Conservation (phyloP, 2,113 vertebrate genomes). For the Bos javanicus region DNA sequence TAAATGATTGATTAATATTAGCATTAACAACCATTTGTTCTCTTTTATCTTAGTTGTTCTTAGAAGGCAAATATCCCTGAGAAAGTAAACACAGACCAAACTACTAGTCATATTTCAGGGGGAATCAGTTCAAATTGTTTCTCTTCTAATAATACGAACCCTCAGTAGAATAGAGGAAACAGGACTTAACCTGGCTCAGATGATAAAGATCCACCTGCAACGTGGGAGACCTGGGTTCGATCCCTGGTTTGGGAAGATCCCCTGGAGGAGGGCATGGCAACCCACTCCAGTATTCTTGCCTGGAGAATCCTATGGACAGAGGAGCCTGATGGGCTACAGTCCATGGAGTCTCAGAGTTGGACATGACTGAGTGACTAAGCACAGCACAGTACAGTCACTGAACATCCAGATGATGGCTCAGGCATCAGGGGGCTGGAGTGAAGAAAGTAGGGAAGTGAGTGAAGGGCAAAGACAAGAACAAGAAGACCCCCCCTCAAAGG, state of each 20-base stretch:
- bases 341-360: not conserved
- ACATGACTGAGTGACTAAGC: fast-evolving
- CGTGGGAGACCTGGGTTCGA: fast-evolving
- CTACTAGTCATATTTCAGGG: not conserved
- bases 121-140: not conserved
- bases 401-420: not conserved
- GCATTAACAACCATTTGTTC: not conserved
- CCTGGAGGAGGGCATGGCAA: not conserved
- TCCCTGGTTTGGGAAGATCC: not conserved
- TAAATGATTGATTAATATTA: not conserved
- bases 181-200: not conserved
- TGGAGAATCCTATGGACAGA: not conserved
- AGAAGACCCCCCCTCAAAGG: not conserved
- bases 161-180: not conserved
- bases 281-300: not conserved
- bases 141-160: not conserved
- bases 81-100: not conserved
- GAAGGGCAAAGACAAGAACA: not conserved
- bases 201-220: not conserved
- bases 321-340: not conserved
- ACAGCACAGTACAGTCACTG: not conserved
- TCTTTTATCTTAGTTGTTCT: not conserved
- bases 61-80: not conserved
- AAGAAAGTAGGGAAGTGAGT: not conserved
- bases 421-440: not conserved